phyloP scores from a whole-genome alignment of 2,797 vertebrate genomes.

The Sternarchorhynchus goeldii region DNA sequence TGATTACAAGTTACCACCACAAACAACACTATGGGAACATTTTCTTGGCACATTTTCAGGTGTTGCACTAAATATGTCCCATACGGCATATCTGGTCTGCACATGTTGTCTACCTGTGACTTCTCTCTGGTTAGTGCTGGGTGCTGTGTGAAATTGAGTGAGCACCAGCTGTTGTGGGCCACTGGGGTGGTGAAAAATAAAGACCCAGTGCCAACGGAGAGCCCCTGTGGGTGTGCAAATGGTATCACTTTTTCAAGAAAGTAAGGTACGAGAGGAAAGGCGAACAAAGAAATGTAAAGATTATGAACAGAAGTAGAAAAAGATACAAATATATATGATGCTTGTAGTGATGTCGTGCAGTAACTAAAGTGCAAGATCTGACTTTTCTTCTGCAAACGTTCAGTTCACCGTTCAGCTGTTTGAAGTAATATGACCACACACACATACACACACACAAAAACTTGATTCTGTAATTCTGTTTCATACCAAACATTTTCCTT shows the following conservation, averaged over 20 bases:
- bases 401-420: background rate
- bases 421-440: background rate
- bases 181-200: conserved; percentile 55
- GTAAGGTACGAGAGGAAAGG: conserved; percentile 55
- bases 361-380: background rate
- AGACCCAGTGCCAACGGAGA: conserved; percentile 55
- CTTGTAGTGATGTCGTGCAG: background rate
- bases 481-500: background rate
- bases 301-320: conserved; percentile 54
- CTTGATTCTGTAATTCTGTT: background rate
- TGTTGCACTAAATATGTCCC: conserved; percentile 46
- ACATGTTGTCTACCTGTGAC: conserved; percentile 51
- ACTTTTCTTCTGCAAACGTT: background rate
- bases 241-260: conserved; percentile 68
- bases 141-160: conserved; percentile 65
- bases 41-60: conserved; percentile 34
- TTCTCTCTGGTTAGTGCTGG: conserved; percentile 46
- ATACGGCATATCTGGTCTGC: conserved; percentile 37
- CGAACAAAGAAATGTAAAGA: conserved; percentile 42
- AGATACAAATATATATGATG: background rate
- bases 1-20: conserved; percentile 44
- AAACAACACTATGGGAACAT: conserved; percentile 50
- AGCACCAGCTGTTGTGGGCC: conserved; percentile 53
- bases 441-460: background rate
- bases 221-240: conserved; percentile 56